Percentiles rank a stretch among this genome's conserved stretches.
phyloP scores from a whole-genome alignment of 2,797 vertebrate species.

The Erethizon dorsatum region DNA sequence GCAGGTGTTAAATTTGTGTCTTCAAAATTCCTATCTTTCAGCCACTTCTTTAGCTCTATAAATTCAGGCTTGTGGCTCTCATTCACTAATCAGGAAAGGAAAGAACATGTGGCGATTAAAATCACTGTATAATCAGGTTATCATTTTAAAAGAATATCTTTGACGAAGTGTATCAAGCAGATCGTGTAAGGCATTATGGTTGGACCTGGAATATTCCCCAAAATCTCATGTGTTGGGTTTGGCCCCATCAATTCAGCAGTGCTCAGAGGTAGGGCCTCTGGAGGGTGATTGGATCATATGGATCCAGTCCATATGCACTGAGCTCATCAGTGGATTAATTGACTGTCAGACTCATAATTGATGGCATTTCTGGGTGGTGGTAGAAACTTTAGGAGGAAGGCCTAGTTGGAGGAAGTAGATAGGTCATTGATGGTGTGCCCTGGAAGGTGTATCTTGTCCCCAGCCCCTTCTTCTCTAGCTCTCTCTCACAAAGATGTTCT shows the following conservation, averaged over 20 bases:
- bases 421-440: not conserved
- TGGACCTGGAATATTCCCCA: not conserved
- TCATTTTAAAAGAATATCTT: not conserved
- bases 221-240: not conserved
- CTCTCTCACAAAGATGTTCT: not conserved
- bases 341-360: not conserved
- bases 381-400: not conserved
- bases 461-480: not conserved
- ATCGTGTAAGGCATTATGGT: not conserved
- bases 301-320: too few relatives aligned
- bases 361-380: not conserved
- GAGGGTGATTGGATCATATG: not conserved
- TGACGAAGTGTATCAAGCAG: not conserved
- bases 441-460: not conserved
- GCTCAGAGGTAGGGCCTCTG: not conserved
- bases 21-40: conserved; percentile 93
- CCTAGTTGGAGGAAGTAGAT: not conserved
- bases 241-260: not conserved
- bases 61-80: conserved; percentile 91
- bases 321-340: not conserved
- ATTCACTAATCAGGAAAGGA: conserved; percentile 88
- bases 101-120: not conserved
- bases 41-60: conserved; percentile 93
- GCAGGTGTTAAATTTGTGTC: conserved; percentile 91
- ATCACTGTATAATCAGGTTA: not conserved